Evolutionary conservation across 2,797 vertebrate genomes (phyloP), one percentile per base, ranked within the genome.

Genomic region (Anguilla obscura): DNA sequence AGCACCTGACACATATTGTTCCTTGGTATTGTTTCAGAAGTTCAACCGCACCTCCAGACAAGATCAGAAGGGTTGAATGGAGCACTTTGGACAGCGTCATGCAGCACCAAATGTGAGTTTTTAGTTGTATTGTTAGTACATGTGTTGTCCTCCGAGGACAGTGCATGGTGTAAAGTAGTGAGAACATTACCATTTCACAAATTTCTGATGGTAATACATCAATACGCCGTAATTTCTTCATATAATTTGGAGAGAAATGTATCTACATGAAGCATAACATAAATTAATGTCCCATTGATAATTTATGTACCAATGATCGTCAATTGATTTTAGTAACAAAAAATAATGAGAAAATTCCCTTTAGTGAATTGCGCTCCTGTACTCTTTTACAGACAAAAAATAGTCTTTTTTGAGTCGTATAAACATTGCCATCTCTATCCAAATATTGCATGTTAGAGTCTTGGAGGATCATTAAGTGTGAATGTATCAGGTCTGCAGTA

Each of bases 351-450:
- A 45, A 87, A 48, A 80, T 40, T 40, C 86, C 48, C n/a, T 63
- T 60, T 40, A 82, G 69, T 16, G 56, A 89, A 90, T 93, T 94
- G 95, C 96, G 95, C 96, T 96, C 95, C 91, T 94, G 96, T 97
- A 96, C 97, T 97, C 97, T 96, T 98, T 98, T 97, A 98, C 97
- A 98, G 97, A 97, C 96, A 89, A 92, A 91, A 89, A 87, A 33
- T 7, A 18, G 85, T 85, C 86, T 90, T n/a, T 91, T 90, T 92
- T 87, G 86, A 91, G 90, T 91, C 89, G 40, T 40, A 33, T 50
- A 0, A 89, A 86, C 80, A 85, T 88, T n/a, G 9, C 3, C 21
- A 48, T 52, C 88, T 87, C 91, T 92, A 85, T 87, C 50, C 85
- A 88, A 69, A 88, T 86, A 1, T 16, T 80, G 76, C 10, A 85